Conservation (phyloP, 1,140 invertebrate species). For the Hormaphis cornu region DNA sequence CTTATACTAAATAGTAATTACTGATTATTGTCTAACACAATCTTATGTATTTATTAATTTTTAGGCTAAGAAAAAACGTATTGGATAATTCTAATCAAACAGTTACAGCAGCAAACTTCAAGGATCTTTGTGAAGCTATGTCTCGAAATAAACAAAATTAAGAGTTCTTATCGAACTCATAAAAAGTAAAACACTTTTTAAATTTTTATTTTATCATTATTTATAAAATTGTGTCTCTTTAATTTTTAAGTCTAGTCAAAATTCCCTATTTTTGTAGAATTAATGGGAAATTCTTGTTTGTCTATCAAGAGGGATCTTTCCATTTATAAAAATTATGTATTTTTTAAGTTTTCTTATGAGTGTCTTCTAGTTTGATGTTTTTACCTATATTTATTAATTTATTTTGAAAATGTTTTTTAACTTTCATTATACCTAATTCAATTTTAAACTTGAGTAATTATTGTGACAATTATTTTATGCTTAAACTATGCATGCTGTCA, state of each 20-base stretch:
- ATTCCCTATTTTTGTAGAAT: conserved; percentile 1
- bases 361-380: conserved; percentile 21
- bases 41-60: too few relatives aligned
- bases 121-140: conserved; percentile 29
- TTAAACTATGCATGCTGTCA: neutral
- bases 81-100: conserved; percentile 28
- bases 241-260: conserved; percentile 22
- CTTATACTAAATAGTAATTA: too few relatives aligned
- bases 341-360: neutral
- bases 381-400: conserved; percentile 4
- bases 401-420: neutral
- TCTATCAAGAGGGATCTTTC: neutral
- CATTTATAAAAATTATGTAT: conserved; percentile 8
- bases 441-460: neutral
- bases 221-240: neutral
- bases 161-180: neutral
- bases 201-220: neutral
- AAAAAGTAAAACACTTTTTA: neutral
- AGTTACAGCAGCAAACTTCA: conserved; percentile 10
- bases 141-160: conserved; percentile 19
- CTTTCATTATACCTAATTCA: neutral
- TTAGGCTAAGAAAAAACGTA: conserved; percentile 17
- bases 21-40: too few relatives aligned
- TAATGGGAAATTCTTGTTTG: neutral
- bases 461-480: neutral